Base-by-base conservation (phyloP, 2,113 vertebrate genomes). In the Aegypius monachus region DNA sequence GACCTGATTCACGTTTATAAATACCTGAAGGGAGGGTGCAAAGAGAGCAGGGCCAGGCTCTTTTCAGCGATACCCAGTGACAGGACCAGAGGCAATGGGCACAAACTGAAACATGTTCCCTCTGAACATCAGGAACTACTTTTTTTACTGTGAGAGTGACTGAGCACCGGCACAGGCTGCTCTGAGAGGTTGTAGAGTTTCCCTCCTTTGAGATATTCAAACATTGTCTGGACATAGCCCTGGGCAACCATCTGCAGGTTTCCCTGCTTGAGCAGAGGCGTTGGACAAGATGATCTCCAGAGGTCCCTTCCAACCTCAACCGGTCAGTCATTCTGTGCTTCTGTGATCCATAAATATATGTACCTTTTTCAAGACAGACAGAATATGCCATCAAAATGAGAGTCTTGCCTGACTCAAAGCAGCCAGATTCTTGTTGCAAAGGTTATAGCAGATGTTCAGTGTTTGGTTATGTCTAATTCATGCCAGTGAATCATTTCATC, bases 361-460 rank as follows among this genome's bases (percentile, higher is more conserved):
- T 6, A 56, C 0, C 0, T 53, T 81, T 94, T 85, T 43, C 10
- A 8, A 68, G 38, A 74, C 67, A 74, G 47, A 74, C 2, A 7
- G 56, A 68, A 47, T 61, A 75, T 31, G 40, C 7, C 21, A 80
- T 40, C 34, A 92, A 68, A 65, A 68, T 32, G 10, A 47, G 40
- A 88, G 40, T 47, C 40, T 72, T 81, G 42, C 32, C 36, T 89
- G 59, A 91, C 34, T 86, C 59, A 81, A 23, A 89, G 63, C 79
- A 86, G 50, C 11, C 48, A 84, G 45, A 43, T 10, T 81, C 29
- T 59, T 61, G 19, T 62, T 72, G 23, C 36, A 86, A 95, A 77
- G 48, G 67, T 75, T 95, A 86, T 6, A 95, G 79, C 74, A 92
- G 79, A 92, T 93, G 93, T 88, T 95, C 26, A 58, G 43, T 68